Percentiles rank a stretch among this genome's conserved stretches.
Conservation (phyloP, 2,888 invertebrate genomes). For the Aleiodes alternator region DNA sequence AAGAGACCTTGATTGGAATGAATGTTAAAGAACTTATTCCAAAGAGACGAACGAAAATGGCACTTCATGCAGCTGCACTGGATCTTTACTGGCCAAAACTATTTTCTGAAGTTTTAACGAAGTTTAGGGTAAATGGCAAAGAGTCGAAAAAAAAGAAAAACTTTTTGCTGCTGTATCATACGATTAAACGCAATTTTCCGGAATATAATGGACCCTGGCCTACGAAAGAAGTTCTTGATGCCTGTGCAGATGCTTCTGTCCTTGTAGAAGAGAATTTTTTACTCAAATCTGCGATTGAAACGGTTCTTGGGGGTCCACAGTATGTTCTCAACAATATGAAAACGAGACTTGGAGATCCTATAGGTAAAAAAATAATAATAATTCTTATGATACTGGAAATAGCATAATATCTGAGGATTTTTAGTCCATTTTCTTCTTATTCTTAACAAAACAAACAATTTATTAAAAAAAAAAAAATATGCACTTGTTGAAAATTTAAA, state of each 20-base stretch:
- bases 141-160: conserved; percentile 52
- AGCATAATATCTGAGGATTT: too few species aligned
- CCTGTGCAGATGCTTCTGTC: conserved; percentile 51
- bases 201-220: conserved; percentile 75
- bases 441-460: too few species aligned
- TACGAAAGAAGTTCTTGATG: conserved; percentile 72
- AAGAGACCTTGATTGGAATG: conserved; percentile 73
- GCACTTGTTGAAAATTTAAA: too few species aligned
- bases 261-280: conserved; percentile 72
- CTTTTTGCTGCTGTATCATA: conserved; percentile 78
- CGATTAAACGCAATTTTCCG: conserved; percentile 76
- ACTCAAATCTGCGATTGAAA: conserved; percentile 76
- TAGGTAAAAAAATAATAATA: conserved; percentile 74
- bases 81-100: conserved; percentile 79
- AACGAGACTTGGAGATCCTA: conserved; percentile 78
- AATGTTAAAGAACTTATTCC: conserved; percentile 43
- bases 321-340: conserved; percentile 78
- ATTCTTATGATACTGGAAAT: too few species aligned
- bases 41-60: conserved; percentile 76
- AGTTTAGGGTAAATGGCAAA: conserved; percentile 46
- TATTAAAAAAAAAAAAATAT: too few species aligned
- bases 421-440: too few species aligned
- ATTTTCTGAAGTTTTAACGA: conserved; percentile 77
- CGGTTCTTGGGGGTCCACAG: conserved; percentile 79
- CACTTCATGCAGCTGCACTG: conserved; percentile 79